phyloP scores from a whole-genome alignment of 2,888 invertebrate species.

The Copidosoma aretas region DNA sequence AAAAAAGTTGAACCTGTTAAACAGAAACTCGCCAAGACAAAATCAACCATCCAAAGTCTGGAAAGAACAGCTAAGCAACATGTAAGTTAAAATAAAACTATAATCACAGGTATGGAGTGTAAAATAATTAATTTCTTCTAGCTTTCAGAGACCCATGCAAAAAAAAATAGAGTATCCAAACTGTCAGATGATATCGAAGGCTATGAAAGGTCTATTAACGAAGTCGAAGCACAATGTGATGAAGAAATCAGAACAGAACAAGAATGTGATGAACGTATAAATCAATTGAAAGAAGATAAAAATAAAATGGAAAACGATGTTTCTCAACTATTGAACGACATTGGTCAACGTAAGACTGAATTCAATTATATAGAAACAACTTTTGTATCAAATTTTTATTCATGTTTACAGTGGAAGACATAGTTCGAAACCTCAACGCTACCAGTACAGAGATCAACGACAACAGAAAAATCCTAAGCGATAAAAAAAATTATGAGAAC shows the following conservation, averaged over 20 bases:
- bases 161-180: constrained; percentile 42
- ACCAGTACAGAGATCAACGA: constrained; percentile 14
- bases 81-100: constrained; percentile 47
- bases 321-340: constrained; percentile 60
- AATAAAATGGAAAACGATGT: constrained; percentile 66
- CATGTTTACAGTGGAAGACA: constrained; percentile 24
- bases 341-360: constrained; percentile 64
- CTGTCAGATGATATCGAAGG: constrained; percentile 46
- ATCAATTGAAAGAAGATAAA: constrained; percentile 63
- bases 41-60: constrained; percentile 41
- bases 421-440: constrained; percentile 13
- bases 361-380: neutral
- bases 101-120: neutral
- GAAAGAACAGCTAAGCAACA: constrained; percentile 44
- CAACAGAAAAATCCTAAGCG: constrained; percentile 11
- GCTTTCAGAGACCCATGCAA: constrained; percentile 45
- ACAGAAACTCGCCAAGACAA: constrained; percentile 49
- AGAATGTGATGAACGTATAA: constrained; percentile 65
- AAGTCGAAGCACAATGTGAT: constrained; percentile 50
- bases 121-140: constrained; percentile 40
- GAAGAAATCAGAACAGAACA: constrained; percentile 64
- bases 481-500: constrained; percentile 15
- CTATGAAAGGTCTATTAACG: constrained; percentile 48
- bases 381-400: constrained; percentile 11
- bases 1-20: constrained; percentile 49